Conservation (phyloP, 2,797 vertebrate genomes). For the Tachyglossus aculeatus region DNA sequence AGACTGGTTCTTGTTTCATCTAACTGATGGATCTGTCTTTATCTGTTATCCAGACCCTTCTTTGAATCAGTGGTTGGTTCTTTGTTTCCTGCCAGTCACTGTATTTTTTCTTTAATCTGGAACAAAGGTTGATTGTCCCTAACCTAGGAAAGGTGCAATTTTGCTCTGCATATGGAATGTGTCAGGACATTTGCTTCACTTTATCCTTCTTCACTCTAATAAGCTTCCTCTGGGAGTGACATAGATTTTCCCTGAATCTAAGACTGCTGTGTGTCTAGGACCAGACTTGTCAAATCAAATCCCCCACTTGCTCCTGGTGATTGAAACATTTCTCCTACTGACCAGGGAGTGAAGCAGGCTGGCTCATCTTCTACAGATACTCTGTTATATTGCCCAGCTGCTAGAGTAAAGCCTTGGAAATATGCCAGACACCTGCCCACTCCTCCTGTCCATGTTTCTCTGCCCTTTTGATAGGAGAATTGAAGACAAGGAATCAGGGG, state of each 20-base stretch:
- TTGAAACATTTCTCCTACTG: no score
- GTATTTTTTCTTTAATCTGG: not conserved
- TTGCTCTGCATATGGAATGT: conserved; percentile 64
- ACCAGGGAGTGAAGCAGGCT: no score
- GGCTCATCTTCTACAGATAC: no score
- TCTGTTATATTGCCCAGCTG: no score
- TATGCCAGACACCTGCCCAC: no score
- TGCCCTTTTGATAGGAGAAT: no score
- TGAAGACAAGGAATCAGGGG: no score
- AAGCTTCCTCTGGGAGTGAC: conserved; percentile 45
- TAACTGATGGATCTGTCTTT: not conserved
- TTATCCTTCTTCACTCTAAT: conserved; percentile 58
- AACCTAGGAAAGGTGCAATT: conserved; percentile 65
- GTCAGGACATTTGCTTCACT: conserved; percentile 67
- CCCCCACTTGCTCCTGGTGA: no score
- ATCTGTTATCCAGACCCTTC: not conserved
- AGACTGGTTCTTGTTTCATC: not conserved
- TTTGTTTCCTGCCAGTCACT: not conserved
- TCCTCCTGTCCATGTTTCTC: no score
- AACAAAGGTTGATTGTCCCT: no score
- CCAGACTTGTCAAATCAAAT: no score
- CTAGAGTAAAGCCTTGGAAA: no score
- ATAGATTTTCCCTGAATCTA: conserved; percentile 48
- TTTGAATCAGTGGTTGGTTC: not conserved
- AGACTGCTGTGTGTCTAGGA: not conserved